These are phyloP conservation scores for Melangyna quadrimaculata DNA, from an alignment of 2,888 invertebrate species.

Conservation along the genomic window DNA sequence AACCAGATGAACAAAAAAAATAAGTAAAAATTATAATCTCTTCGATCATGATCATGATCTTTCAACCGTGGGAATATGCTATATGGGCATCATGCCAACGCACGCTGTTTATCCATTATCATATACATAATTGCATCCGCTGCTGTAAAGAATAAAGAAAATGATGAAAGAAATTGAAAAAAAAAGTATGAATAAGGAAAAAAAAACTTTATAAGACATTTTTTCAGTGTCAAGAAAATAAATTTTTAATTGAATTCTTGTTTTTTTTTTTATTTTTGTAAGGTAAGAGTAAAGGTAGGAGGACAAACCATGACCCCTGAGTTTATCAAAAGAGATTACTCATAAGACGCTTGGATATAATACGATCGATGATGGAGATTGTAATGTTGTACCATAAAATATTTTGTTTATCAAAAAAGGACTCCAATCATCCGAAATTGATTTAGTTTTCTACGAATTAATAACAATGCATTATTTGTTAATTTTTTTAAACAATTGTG, in stretches of 20 bases:
- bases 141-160: not conserved
- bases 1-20: not conserved
- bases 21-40: not conserved
- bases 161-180: not conserved
- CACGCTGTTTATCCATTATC: not conserved
- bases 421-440: too few species aligned
- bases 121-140: not conserved
- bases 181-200: not conserved
- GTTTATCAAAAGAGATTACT: too few species aligned
- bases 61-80: not conserved
- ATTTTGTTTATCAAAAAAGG: too few species aligned
- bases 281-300: too few species aligned
- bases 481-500: too few species aligned
- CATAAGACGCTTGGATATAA: too few species aligned
- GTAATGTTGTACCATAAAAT: too few species aligned
- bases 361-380: too few species aligned
- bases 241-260: not conserved
- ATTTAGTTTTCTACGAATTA: too few species aligned
- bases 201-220: not conserved
- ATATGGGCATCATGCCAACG: not conserved
- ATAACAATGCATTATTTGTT: too few species aligned
- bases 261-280: too few species aligned
- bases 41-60: not conserved
- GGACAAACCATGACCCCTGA: too few species aligned
- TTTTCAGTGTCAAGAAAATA: not conserved